phyloP scores from a whole-genome alignment of 2,113 vertebrate genomes.

The Machaerirhynchus nigripectus region DNA sequence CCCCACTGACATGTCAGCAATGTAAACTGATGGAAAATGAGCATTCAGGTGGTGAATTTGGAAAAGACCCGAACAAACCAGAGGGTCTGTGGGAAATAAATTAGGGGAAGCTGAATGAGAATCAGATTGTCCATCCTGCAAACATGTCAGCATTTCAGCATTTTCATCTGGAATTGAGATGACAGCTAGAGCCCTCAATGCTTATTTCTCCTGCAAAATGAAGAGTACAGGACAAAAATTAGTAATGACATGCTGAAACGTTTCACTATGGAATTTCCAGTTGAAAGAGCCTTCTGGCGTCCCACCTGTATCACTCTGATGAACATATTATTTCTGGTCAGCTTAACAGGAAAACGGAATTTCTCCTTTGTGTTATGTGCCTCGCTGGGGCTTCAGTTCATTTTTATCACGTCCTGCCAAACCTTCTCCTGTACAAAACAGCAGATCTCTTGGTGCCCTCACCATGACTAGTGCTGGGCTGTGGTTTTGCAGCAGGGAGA shows the following conservation, averaged over 20 bases:
- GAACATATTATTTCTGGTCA: constrained; percentile 19
- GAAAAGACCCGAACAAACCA: neutral
- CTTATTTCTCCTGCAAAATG: constrained; percentile 1
- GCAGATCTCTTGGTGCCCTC: neutral
- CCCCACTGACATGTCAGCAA: neutral
- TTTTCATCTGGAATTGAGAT: neutral
- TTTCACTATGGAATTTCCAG: constrained; percentile 1
- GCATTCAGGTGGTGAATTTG: neutral
- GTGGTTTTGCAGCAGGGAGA: neutral
- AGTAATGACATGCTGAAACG: fast-evolving
- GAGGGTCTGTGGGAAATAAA: neutral
- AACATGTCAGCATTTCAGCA: neutral
- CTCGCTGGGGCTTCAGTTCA: neutral
- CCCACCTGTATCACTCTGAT: neutral
- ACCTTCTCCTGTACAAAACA: neutral
- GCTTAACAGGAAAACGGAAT: neutral
- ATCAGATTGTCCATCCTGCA: neutral
- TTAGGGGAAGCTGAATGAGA: neutral
- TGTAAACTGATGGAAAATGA: neutral
- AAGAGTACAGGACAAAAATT: constrained; percentile 9
- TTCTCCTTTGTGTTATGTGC: neutral
- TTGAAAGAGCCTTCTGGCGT: constrained; percentile 4
- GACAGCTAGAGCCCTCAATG: constrained; percentile 4
- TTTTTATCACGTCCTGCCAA: neutral
- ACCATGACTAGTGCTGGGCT: fast-evolving